phyloP scores from a whole-genome alignment of 1,140 invertebrate genomes.

The Drosophila nigromelanica region DNA sequence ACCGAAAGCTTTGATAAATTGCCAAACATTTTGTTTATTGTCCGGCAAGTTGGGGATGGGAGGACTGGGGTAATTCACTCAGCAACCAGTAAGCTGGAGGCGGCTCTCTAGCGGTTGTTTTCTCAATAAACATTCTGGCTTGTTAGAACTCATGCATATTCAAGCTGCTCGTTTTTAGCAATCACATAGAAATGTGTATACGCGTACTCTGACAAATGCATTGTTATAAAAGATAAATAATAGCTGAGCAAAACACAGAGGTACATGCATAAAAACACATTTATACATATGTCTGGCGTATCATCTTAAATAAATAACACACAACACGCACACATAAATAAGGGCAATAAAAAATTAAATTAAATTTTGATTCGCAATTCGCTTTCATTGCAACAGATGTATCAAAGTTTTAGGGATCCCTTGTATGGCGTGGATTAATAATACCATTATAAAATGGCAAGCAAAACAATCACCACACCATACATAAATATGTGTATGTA shows the following conservation, averaged over 20 bases:
- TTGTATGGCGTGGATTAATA: slow-evolving; percentile 6
- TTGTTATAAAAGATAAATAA: slow-evolving; percentile 58
- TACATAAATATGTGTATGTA: too few relatives aligned
- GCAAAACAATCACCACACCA: background rate
- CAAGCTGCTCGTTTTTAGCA: slow-evolving; percentile 25
- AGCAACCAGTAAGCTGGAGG: background rate
- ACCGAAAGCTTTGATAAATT: slow-evolving; percentile 55
- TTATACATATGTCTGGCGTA: background rate
- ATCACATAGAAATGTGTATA: slow-evolving; percentile 3
- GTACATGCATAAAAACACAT: background rate
- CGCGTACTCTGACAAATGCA: slow-evolving; percentile 56
- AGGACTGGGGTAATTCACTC: background rate
- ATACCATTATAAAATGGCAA: background rate
- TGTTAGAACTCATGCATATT: slow-evolving; percentile 64
- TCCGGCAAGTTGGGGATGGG: slow-evolving; percentile 1
- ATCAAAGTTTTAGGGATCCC: slow-evolving; percentile 8
- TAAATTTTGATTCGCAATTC: slow-evolving; percentile 24
- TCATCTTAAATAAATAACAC: slow-evolving; percentile 2
- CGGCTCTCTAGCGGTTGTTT: slow-evolving; percentile 22
- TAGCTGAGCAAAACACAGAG: background rate
- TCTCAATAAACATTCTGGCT: slow-evolving; percentile 49
- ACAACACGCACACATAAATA: slow-evolving; percentile 6
- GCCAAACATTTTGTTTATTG: slow-evolving; percentile 30
- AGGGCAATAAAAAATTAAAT: slow-evolving; percentile 26
- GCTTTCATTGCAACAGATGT: slow-evolving; percentile 26